A percentile compares a stretch with the other conserved stretches of the same genome.
Evolutionary conservation across 2,113 vertebrate genomes (phyloP).

Genomic region (Paramisgurnus dabryanus): DNA sequence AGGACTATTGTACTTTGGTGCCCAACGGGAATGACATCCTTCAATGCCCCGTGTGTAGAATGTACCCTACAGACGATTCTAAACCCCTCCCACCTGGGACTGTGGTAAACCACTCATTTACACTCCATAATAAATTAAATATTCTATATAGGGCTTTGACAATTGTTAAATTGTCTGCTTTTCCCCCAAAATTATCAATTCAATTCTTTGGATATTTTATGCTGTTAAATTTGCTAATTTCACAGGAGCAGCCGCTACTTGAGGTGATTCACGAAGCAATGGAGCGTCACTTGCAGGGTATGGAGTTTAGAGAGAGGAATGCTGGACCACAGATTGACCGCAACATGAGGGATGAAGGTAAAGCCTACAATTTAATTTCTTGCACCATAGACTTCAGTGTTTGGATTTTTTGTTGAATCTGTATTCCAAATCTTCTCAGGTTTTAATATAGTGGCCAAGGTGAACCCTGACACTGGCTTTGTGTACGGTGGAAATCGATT

Average conservation of each 20-base stretch:
- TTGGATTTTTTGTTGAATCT: background rate
- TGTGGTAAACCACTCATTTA: slow-evolving; percentile 66
- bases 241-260: slow-evolving; percentile 88
- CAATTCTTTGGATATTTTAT: background rate
- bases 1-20: slow-evolving; percentile 86
- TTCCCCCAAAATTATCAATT: background rate
- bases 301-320: slow-evolving; percentile 88
- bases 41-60: slow-evolving; percentile 84
- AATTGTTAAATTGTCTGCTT: background rate
- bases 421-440: slow-evolving; percentile 68
- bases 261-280: slow-evolving; percentile 94
- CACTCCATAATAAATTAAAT: background rate
- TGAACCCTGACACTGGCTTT: slow-evolving; percentile 87
- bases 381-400: no score
- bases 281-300: slow-evolving; percentile 86
- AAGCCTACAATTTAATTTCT: background rate
- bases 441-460: slow-evolving; percentile 81
- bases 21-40: slow-evolving; percentile 86
- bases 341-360: slow-evolving; percentile 96
- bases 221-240: background rate
- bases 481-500: slow-evolving; percentile 92
- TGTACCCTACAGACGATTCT: slow-evolving; percentile 89
- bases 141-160: background rate
- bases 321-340: slow-evolving; percentile 91
- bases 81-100: slow-evolving; percentile 74